A percentile compares a stretch with the other conserved stretches of the same genome.
Evolutionary conservation across 64 coral and sea anemone genomes (phyloP).

Genomic region (Dendrophyllia cribrosa): DNA sequence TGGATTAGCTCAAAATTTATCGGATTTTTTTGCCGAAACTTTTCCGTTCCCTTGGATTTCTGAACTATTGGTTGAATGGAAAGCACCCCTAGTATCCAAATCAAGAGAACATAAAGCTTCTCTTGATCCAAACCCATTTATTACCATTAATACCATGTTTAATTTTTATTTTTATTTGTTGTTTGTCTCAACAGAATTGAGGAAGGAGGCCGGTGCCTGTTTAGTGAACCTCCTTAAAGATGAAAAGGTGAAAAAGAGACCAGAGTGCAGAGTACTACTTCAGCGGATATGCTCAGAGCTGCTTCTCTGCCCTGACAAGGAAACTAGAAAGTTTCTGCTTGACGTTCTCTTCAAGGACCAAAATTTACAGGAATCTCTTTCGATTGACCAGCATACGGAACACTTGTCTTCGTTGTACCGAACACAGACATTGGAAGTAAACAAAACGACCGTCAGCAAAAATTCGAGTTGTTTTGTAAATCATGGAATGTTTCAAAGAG

Average conservation of each 20-base stretch:
- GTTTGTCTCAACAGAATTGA: background rate
- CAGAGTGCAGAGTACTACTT: conserved; percentile 15
- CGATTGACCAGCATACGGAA: background rate
- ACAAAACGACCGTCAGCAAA: background rate
- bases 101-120: too few relatives aligned
- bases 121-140: too few relatives aligned
- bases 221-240: background rate
- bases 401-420: conserved; percentile 11
- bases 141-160: too few relatives aligned
- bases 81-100: too few relatives aligned
- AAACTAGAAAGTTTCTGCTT: conserved; percentile 11
- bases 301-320: background rate
- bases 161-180: background rate
- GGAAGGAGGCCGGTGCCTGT: background rate
- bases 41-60: too few relatives aligned
- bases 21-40: too few relatives aligned
- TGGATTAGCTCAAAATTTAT: too few relatives aligned
- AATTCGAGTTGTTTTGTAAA: background rate
- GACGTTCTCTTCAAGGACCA: background rate
- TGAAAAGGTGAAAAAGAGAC: background rate
- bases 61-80: too few relatives aligned
- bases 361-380: background rate
- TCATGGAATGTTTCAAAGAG: conserved; percentile 1
- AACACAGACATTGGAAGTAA: conserved; percentile 7
- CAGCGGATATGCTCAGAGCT: background rate